A percentile compares a stretch with the other conserved stretches of the same genome.
Evolutionary conservation across 2,888 invertebrate genomes (phyloP).

Genomic region (Euzetes globulus): DNA sequence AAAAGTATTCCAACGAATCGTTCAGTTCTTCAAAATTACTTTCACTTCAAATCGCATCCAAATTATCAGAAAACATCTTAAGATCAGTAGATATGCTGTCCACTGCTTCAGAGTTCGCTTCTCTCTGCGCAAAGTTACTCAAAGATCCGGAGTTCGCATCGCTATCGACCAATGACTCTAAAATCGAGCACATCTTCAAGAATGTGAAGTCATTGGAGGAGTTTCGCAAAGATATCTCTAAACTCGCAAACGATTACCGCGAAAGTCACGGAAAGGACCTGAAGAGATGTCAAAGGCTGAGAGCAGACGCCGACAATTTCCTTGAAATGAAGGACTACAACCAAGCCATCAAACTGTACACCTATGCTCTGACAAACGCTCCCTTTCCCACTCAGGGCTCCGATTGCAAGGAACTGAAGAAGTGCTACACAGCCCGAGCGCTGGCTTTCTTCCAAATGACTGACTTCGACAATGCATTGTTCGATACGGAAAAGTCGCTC

Average conservation of each 20-base stretch:
- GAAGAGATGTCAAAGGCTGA: not conserved
- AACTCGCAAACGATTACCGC: not conserved
- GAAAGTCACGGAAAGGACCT: not conserved
- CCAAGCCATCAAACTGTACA: not conserved
- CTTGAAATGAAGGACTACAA: not conserved
- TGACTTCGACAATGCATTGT: not conserved
- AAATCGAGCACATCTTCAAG: not conserved
- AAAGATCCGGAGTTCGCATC: not conserved
- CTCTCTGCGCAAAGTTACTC: not conserved
- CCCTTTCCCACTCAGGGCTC: not conserved
- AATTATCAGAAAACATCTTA: not conserved
- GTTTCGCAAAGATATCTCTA: slow-evolving; percentile 3
- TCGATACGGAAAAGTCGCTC: not conserved
- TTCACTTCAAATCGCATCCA: not conserved
- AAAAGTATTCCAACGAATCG: too few relatives aligned
- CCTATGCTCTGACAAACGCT: not conserved
- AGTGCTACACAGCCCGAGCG: not conserved
- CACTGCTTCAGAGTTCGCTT: not conserved
- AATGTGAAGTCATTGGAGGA: not conserved
- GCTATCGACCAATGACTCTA: not conserved
- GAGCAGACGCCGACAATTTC: not conserved
- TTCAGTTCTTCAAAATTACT: not conserved
- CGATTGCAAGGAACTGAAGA: not conserved
- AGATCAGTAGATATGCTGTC: not conserved
- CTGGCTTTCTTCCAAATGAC: not conserved